Evolutionary conservation across 2,888 invertebrate species (phyloP), one percentile per base, ranked within the genome.

Genomic region (Thereva unica): DNA sequence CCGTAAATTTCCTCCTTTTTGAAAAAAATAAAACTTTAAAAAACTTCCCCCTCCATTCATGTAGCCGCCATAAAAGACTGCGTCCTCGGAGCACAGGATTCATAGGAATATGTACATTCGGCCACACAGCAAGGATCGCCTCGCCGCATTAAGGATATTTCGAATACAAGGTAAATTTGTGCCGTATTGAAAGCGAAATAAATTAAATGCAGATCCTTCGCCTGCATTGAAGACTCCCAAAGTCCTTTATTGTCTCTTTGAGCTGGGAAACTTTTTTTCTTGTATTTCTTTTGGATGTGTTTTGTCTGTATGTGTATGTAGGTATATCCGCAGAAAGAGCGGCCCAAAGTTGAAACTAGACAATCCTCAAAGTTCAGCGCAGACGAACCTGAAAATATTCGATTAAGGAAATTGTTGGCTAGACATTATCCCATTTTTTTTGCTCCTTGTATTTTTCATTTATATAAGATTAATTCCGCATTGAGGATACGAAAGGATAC

Each of bases 371-470:
- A 50, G 50, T 50, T 61, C 50, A 50, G 49, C 41, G 61, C 61
- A 61, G 61, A 61, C 61, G 61, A 61, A 61, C 61, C 61, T 61
- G 61, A 61, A 61, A 61, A 61, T 61, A 61, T 61, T 61, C 61
- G 61, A 61, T 61, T 61, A 61, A 61, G 61, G 61, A 61, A 61
- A 61, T 61, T 61, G 61, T 61, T 61, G 61, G 61, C 61, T 49
- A 61, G 61, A 61, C 61, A 44, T 40, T 50, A 41, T 61, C 23
- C 50, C 50, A 47, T 9, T 47, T 47, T 47, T 47, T 47, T 47
- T 47, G 1, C 12, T 8, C n/a, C 6, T 47, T 47, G n/a, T 47
- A 6, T 47, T 10, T 47, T 47, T 7, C n/a, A 42, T 42, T 9
- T 42, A 42, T 42, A 42, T 42, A 42, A 9, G n/a, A 9, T 9